phyloP scores from a whole-genome alignment of 1,140 invertebrate species.

The Halyomorpha halys region DNA sequence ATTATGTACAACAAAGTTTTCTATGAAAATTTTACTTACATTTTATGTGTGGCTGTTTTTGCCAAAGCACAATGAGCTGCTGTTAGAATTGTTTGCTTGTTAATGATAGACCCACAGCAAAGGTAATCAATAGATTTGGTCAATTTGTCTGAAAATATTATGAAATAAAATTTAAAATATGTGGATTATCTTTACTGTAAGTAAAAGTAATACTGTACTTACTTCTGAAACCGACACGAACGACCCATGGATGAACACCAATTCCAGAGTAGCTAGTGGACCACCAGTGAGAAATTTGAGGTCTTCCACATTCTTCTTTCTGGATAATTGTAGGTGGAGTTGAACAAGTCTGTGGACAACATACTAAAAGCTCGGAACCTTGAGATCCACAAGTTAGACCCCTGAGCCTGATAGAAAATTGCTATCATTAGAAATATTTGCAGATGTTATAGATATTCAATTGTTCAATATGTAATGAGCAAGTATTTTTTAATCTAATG shows the following conservation, averaged over 20 bases:
- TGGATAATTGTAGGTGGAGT: not conserved
- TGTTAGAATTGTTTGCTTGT: conserved; percentile 48
- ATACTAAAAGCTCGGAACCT: conserved; percentile 35
- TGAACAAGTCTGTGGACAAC: conserved; percentile 34
- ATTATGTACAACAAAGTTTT: too few species aligned
- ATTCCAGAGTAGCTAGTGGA: conserved; percentile 50
- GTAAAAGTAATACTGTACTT: conserved; percentile 27
- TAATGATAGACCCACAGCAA: conserved; percentile 57
- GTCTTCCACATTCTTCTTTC: conserved; percentile 41
- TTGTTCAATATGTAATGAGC: too few species aligned
- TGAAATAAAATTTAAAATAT: not conserved
- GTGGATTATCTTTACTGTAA: not conserved
- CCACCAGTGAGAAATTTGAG: conserved; percentile 37
- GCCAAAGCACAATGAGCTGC: conserved; percentile 60
- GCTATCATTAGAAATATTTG: too few species aligned
- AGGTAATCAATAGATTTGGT: conserved; percentile 50
- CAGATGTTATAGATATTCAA: too few species aligned
- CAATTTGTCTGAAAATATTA: conserved; percentile 42
- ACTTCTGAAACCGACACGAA: conserved; percentile 54
- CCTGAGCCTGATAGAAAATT: conserved; percentile 31
- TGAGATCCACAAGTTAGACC: conserved; percentile 37
- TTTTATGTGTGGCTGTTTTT: conserved; percentile 52
- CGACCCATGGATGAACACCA: conserved; percentile 55
- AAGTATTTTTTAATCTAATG: too few species aligned
- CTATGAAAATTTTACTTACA: conserved; percentile 40